Evolutionary conservation across 1,140 invertebrate genomes (phyloP), one percentile per base, ranked within the genome.

Genomic region (Cyclina sinensis): DNA sequence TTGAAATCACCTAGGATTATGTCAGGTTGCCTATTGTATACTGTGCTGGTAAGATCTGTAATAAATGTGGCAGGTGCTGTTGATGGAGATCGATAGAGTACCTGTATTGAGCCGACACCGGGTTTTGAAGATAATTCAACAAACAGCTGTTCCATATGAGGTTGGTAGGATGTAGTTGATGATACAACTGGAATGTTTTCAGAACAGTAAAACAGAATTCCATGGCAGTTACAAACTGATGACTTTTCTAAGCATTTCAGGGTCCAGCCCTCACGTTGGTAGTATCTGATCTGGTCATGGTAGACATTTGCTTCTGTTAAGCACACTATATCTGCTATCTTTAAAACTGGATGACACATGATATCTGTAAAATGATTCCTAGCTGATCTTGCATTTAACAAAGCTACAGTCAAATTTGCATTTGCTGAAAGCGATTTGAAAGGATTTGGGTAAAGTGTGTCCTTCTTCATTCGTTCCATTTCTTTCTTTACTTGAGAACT

Each of bases 281-380:
- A 70, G 65, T 70, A 70, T 70, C 21, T 70, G 65, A 70, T 70
- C 30, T 70, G 30, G 21, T 70, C 21, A 9, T 32, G 4, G 24
- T 70, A 70, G 11, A 70, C 65, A 27, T 70, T 70, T 70, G 65
- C 65, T 27, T 70, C 65, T 70, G 65, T 70, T 70, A 27, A 70
- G 24, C 65, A 27, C 37, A 70, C 11, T 9, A 70, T 70, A 27
- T 70, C 65, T 9, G 24, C 65, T 16, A 5, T 70, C 4, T 70
- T 70, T 9, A 70, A 27, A 11, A 27, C 24, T 70, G 65, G 65
- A 21, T 70, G 65, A 35, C 4, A 4, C 21, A 70, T 14, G 12
- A 70, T 70, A 32, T 70, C 65, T 32, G 3, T 70, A n/a, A 30
- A 70, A 30, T 70, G 65, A 32, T 70, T 32, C 24, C 37, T 70